These are phyloP conservation scores for Apolygus lucorum DNA, from an alignment of 1,140 invertebrate species.

Conservation along the genomic window DNA sequence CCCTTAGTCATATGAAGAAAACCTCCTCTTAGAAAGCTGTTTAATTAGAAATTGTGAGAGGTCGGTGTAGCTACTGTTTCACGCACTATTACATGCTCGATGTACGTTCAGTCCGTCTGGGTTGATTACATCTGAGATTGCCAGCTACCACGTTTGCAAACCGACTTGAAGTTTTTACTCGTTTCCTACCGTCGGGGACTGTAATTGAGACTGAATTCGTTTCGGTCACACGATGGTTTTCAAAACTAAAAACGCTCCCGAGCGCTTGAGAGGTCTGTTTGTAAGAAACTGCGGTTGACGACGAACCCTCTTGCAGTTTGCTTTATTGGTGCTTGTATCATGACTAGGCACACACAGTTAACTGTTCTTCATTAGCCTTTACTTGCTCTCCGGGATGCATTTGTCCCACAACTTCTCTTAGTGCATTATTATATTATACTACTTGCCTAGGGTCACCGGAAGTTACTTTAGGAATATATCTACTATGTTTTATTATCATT, in stretches of 20 bases:
- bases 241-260: background rate
- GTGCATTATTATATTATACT: too few species aligned
- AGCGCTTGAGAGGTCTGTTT: too few species aligned
- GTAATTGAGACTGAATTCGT: background rate
- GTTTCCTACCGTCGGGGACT: too few species aligned
- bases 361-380: too few species aligned
- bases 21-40: slow-evolving; percentile 5
- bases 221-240: background rate
- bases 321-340: background rate
- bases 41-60: slow-evolving; percentile 4
- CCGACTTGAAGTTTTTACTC: background rate
- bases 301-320: background rate
- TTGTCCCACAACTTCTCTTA: too few species aligned
- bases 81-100: slow-evolving; percentile 1
- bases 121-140: background rate
- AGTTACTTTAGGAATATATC: too few species aligned
- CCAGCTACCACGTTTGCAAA: background rate
- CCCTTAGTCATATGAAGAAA: background rate
- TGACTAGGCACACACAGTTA: background rate
- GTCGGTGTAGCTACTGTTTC: background rate
- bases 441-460: too few species aligned
- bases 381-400: too few species aligned
- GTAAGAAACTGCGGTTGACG: background rate
- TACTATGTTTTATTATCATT: too few species aligned
- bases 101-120: background rate